Percentiles rank a stretch among this genome's conserved stretches.
phyloP scores from a whole-genome alignment of 53 echinoderm and acorn worm genomes.

The Pentamera pediparva region DNA sequence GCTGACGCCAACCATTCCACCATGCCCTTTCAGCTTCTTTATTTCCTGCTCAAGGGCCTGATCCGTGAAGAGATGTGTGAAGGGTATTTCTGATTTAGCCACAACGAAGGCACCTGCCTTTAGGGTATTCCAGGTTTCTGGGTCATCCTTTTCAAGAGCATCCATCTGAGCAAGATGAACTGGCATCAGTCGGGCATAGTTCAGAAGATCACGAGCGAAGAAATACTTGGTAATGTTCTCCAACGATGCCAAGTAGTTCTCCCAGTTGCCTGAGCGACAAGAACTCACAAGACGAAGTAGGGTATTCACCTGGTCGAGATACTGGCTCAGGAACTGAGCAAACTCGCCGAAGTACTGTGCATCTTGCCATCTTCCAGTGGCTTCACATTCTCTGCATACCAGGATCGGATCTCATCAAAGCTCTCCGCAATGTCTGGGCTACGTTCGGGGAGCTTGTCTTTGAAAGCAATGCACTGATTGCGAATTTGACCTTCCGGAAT shows the following conservation, averaged over 20 bases:
- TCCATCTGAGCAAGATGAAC: no score
- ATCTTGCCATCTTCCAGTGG: conserved; percentile 7
- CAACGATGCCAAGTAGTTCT: conserved; percentile 22
- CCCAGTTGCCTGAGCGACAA: conserved; percentile 43
- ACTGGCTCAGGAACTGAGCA: conserved; percentile 9
- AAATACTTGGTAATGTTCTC: conserved; percentile 9
- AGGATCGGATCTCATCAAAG: conserved; percentile 17
- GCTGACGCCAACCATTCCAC: no score
- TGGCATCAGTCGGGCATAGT: no score
- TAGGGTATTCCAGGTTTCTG: no score
- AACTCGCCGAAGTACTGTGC: conserved; percentile 6
- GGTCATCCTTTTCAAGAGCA: no score
- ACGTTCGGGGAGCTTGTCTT: conserved; percentile 22
- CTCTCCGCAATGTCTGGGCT: background rate
- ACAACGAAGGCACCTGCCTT: no score
- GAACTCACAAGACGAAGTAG: conserved; percentile 35
- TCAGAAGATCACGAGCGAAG: no score
- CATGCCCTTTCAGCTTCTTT: no score
- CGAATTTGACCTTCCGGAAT: conserved; percentile 30
- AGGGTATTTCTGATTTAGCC: no score
- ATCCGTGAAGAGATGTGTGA: no score
- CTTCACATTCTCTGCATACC: conserved; percentile 12
- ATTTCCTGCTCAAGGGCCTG: no score
- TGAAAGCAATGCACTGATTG: conserved; percentile 10
- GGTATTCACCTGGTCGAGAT: conserved; percentile 19